A percentile compares a stretch with the other conserved stretches of the same genome.
These are phyloP conservation scores for Delphinapterus leucas DNA, from an alignment of 2,113 vertebrate genomes.

Conservation along the genomic window DNA sequence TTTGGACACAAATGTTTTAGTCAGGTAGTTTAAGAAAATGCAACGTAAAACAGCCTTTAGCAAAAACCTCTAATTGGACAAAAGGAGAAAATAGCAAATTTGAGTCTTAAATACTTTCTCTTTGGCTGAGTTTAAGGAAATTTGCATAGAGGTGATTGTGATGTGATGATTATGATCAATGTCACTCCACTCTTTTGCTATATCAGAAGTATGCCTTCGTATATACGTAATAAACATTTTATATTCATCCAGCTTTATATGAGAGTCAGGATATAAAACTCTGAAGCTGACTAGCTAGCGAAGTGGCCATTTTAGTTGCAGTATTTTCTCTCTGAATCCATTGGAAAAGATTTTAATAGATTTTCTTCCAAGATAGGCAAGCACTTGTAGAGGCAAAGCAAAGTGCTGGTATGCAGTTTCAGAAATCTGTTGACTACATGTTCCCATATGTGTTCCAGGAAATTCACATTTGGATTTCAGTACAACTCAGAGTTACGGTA, in stretches of 20 bases:
- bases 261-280: not conserved
- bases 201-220: not conserved
- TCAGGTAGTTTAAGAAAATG: constrained; percentile 12
- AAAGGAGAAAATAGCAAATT: constrained; percentile 5
- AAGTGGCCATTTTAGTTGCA: not conserved
- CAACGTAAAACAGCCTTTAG: not conserved
- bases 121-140: not conserved
- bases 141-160: not conserved
- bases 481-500: constrained; percentile 44
- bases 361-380: constrained; percentile 56
- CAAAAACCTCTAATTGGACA: not conserved
- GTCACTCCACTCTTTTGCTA: not conserved
- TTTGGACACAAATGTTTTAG: not conserved
- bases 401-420: constrained; percentile 61
- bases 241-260: not conserved
- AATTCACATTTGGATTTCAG: constrained; percentile 73
- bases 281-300: constrained; percentile 27
- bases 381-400: constrained; percentile 42
- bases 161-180: not conserved
- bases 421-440: constrained; percentile 70
- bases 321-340: constrained; percentile 42
- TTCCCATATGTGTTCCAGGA: constrained; percentile 69
- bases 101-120: not conserved
- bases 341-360: constrained; percentile 48
- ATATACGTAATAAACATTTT: not conserved